Conservation (phyloP, 1,140 invertebrate genomes). For the Metopolophium dirhodum region DNA sequence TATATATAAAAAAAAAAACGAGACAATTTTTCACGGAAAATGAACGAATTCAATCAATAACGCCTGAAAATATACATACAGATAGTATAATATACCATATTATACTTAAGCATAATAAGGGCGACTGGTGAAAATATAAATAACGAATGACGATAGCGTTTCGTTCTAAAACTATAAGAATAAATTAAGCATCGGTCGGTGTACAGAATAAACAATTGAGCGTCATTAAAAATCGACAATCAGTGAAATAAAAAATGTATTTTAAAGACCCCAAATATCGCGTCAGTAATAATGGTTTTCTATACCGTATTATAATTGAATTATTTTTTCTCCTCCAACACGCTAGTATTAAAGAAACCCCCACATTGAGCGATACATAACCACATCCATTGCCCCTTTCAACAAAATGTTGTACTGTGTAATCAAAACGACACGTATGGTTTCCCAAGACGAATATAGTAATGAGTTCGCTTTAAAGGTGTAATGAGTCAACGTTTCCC, state of each 20-base stretch:
- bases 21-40: conserved; percentile 15
- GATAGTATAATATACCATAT: not conserved
- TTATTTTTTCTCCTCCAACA: too few species aligned
- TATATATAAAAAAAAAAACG: not conserved
- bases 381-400: too few species aligned
- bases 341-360: too few species aligned
- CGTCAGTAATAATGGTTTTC: not conserved
- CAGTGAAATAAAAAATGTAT: too few species aligned
- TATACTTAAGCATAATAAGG: not conserved
- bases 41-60: conserved; percentile 30
- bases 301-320: too few species aligned
- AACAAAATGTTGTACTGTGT: too few species aligned
- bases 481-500: not conserved
- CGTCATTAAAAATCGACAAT: too few species aligned
- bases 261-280: not conserved
- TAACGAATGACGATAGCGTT: not conserved
- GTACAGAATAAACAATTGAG: too few species aligned
- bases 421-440: not conserved
- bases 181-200: not conserved
- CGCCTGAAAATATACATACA: not conserved
- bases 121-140: not conserved
- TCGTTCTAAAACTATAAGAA: not conserved
- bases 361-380: too few species aligned
- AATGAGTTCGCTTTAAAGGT: not conserved
- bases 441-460: not conserved